Conservation (phyloP, 2,113 vertebrate species). For the Grammomys surdaster region DNA sequence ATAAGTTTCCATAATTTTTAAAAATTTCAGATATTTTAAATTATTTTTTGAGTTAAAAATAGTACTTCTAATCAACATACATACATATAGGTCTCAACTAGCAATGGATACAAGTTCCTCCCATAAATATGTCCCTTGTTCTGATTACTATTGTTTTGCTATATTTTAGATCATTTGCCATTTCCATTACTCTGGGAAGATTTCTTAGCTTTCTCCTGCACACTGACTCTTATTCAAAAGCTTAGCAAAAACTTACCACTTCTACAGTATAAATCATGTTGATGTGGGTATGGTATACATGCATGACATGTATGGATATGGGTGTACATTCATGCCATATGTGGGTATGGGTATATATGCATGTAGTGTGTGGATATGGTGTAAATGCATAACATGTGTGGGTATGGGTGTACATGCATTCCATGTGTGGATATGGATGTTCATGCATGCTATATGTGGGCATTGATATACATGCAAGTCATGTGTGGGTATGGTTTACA, state of each 20-base stretch:
- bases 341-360: background rate
- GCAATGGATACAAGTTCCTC: background rate
- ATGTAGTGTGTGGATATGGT: background rate
- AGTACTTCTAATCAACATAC: background rate
- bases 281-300: no score
- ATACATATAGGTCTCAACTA: background rate
- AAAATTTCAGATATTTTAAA: background rate
- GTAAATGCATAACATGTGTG: background rate
- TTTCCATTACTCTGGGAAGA: background rate
- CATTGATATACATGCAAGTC: background rate
- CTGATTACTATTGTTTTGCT: no score
- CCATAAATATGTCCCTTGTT: background rate
- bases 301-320: no score
- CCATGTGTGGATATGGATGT: no score
- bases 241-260: background rate
- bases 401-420: background rate
- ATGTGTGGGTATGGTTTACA: background rate
- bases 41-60: background rate
- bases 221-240: background rate
- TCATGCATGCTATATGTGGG: background rate
- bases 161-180: no score
- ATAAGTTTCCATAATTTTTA: background rate
- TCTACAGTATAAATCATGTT: background rate
- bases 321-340: background rate
- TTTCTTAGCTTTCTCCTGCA: background rate